Evolutionary conservation across 2,888 invertebrate genomes (phyloP).

Genomic region (Diarsia rubi): DNA sequence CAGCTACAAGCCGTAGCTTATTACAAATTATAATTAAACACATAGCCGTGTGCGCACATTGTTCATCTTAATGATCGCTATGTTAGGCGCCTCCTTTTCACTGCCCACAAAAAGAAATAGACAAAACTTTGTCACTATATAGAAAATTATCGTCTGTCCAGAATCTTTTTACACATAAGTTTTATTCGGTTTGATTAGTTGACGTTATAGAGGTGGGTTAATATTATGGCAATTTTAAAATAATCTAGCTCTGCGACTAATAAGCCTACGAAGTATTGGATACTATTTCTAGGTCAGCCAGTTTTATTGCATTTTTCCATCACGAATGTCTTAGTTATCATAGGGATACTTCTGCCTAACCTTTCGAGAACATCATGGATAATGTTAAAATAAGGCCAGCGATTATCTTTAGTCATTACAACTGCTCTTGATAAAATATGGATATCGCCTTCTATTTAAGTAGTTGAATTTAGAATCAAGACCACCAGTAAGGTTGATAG

Average conservation of each 20-base stretch:
- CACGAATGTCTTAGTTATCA: neutral
- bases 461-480: constrained; percentile 1
- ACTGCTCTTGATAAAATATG: constrained; percentile 1
- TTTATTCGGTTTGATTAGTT: too few relatives aligned
- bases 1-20: constrained; percentile 45
- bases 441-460: neutral
- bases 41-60: constrained; percentile 49
- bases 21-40: constrained; percentile 67
- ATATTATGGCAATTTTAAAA: neutral
- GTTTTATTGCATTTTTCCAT: neutral
- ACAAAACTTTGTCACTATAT: constrained; percentile 26
- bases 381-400: neutral
- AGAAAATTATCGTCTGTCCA: constrained; percentile 32
- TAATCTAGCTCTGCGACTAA: neutral
- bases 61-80: constrained; percentile 59
- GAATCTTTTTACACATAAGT: neutral
- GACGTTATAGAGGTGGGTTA: neutral
- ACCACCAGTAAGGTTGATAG: constrained; percentile 27
- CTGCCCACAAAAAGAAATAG: constrained; percentile 57
- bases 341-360: neutral
- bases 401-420: neutral
- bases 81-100: constrained; percentile 66
- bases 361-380: neutral
- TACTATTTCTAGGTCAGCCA: neutral
- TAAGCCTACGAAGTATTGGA: neutral